A percentile compares a stretch with the other conserved stretches of the same genome.
Conservation (phyloP, 2,888 invertebrate species). For the Gerosis bhagava region DNA sequence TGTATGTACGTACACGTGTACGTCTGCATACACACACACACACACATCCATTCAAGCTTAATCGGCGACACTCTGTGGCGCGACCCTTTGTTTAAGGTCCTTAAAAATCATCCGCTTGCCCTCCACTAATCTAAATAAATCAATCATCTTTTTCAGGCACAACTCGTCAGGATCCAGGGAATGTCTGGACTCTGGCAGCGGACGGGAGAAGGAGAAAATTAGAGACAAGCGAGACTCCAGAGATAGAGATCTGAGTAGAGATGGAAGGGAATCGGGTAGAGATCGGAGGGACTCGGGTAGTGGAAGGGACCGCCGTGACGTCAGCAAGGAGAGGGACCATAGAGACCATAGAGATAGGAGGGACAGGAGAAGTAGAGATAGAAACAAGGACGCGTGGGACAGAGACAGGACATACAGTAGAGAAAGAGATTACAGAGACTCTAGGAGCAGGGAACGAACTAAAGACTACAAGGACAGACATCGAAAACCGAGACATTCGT, state of each 20-base stretch:
- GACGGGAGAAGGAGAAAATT: slow-evolving; percentile 72
- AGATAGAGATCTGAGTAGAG: slow-evolving; percentile 65
- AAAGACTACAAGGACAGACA: slow-evolving; percentile 79
- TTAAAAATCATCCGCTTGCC: no score
- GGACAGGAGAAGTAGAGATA: slow-evolving; percentile 60
- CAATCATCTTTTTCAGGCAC: slow-evolving; percentile 47
- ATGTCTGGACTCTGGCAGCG: slow-evolving; percentile 75
- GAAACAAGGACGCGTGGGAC: slow-evolving; percentile 66
- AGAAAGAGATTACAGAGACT: slow-evolving; percentile 64
- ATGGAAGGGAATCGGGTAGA: slow-evolving; percentile 60
- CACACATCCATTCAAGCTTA: no score
- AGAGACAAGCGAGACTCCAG: slow-evolving; percentile 66
- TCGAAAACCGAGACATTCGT: slow-evolving; percentile 83
- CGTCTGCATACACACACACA: no score
- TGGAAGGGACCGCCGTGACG: slow-evolving; percentile 65
- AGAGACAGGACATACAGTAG: slow-evolving; percentile 73
- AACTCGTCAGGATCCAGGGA: slow-evolving; percentile 75
- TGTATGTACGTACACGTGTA: no score
- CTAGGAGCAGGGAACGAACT: slow-evolving; percentile 71
- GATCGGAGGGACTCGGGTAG: slow-evolving; percentile 71
- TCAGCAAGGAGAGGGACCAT: slow-evolving; percentile 54
- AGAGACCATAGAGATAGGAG: slow-evolving; percentile 57
- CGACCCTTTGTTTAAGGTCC: no score
- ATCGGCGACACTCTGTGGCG: no score
- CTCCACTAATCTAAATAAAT: slow-evolving; percentile 44